These are phyloP conservation scores for Morpho achilles DNA, from an alignment of 2,888 invertebrate species.

Conservation along the genomic window DNA sequence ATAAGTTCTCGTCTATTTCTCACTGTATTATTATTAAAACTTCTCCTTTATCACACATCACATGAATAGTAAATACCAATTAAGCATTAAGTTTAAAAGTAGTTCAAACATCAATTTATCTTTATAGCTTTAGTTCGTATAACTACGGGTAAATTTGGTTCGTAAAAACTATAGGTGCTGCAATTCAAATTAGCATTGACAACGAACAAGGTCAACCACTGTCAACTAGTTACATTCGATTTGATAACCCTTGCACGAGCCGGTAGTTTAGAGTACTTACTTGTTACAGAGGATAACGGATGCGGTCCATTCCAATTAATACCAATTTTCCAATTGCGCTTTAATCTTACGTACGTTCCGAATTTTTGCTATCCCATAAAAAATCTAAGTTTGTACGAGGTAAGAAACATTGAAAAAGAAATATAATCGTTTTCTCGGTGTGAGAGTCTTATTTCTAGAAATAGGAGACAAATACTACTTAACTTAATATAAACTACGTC, in stretches of 20 bases:
- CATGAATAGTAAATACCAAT: too few species aligned
- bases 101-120: background rate
- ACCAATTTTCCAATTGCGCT: slow-evolving; percentile 21
- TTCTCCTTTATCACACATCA: too few species aligned
- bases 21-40: too few species aligned
- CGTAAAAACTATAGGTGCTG: background rate
- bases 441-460: too few species aligned
- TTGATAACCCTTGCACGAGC: slow-evolving; percentile 16
- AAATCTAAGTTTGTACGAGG: too few species aligned
- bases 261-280: slow-evolving; percentile 6
- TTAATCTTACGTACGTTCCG: slow-evolving; percentile 1
- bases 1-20: too few species aligned
- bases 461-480: too few species aligned
- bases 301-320: slow-evolving; percentile 15
- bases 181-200: slow-evolving; percentile 8
- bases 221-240: slow-evolving; percentile 19
- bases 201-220: slow-evolving; percentile 19
- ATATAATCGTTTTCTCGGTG: too few species aligned
- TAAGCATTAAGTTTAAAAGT: too few species aligned
- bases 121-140: background rate
- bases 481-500: too few species aligned
- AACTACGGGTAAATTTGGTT: background rate
- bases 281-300: slow-evolving; percentile 10
- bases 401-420: too few species aligned
- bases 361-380: too few species aligned